Percentiles rank a stretch among this genome's conserved stretches.
Conservation (phyloP, 2,888 invertebrate genomes). For the Agriopis aurantiaria region DNA sequence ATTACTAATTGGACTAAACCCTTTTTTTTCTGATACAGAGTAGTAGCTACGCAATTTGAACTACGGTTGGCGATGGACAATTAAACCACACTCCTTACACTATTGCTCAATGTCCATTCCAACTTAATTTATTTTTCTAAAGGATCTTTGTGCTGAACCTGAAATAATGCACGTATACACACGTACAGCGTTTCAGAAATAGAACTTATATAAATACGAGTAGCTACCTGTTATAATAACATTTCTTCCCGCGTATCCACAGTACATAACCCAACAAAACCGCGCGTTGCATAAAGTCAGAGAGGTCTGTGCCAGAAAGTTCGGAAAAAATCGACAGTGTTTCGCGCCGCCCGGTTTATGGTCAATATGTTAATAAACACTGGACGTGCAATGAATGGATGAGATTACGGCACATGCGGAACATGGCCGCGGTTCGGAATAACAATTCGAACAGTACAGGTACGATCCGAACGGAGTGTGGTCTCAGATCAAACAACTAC, state of each 20-base stretch:
- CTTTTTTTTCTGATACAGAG: no score
- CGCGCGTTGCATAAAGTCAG: slow-evolving; percentile 61
- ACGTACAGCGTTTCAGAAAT: neutral
- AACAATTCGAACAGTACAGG: slow-evolving; percentile 17
- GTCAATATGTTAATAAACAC: slow-evolving; percentile 82
- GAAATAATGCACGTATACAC: neutral
- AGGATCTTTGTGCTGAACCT: no score
- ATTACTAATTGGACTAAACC: no score
- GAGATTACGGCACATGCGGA: slow-evolving; percentile 58
- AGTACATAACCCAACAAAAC: slow-evolving; percentile 53
- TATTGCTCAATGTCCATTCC: no score
- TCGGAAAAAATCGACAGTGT: slow-evolving; percentile 72
- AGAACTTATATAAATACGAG: neutral
- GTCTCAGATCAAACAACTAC: slow-evolving; percentile 2
- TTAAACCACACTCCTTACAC: no score
- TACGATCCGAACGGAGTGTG: neutral
- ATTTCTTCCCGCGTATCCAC: slow-evolving; percentile 53
- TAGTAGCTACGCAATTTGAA: no score
- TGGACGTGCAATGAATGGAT: slow-evolving; percentile 76
- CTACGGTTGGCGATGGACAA: no score
- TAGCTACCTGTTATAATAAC: slow-evolving; percentile 2
- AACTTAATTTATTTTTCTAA: no score
- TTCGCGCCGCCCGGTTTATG: slow-evolving; percentile 74
- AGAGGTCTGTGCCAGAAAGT: slow-evolving; percentile 72
- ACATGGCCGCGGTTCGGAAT: slow-evolving; percentile 46